Evolutionary conservation across 1,140 invertebrate species (phyloP), one percentile per base, ranked within the genome.

Genomic region (Drosophila bifasciata): DNA sequence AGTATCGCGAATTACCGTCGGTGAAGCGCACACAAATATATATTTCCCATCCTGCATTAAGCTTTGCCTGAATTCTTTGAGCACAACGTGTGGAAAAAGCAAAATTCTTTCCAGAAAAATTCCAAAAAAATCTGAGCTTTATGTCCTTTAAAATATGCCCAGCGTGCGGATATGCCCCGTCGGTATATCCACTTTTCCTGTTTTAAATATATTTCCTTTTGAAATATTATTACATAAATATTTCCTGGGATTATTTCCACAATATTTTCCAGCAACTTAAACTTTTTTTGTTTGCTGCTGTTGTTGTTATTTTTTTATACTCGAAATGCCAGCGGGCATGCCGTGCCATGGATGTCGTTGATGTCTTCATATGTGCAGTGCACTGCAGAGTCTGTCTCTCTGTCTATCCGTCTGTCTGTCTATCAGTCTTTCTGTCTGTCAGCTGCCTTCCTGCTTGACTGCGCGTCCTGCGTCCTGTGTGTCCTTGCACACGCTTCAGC

Each of bases 401-500:
- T n/a, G n/a, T n/a, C n/a, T n/a, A n/a, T n/a, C n/a, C n/a, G n/a
- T n/a, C n/a, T n/a, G n/a, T n/a, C n/a, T 7, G 28, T 32, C 28
- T 32, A 41, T 28, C 43, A 16, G 51, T 28, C 28, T 21, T 15
- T 51, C 43, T 60, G 49, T 43, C 67, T 77, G 78, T 62, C 78
- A 63, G 61, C 63, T 50, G 46, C 21, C 60, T 45, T 63, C 40
- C 45, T 61, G 67, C 39, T 49, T 53, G 40, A 15, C 53, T 25
- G 40, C 51, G 56, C 28, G 56, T 43, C 43, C 44, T 43, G 19
- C 41, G 68, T 66, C 46, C 52, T 17, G 58, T 23, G 28, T 36
- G 48, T 75, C 76, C 68, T 73, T 62, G 77, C 52, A 21, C 75
- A 86, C 71, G 73, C 64, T 86, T 86, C 81, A 85, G 63, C 77